Base-by-base conservation (phyloP, 2,797 vertebrate genomes). In the Malacoctenus gilli region DNA sequence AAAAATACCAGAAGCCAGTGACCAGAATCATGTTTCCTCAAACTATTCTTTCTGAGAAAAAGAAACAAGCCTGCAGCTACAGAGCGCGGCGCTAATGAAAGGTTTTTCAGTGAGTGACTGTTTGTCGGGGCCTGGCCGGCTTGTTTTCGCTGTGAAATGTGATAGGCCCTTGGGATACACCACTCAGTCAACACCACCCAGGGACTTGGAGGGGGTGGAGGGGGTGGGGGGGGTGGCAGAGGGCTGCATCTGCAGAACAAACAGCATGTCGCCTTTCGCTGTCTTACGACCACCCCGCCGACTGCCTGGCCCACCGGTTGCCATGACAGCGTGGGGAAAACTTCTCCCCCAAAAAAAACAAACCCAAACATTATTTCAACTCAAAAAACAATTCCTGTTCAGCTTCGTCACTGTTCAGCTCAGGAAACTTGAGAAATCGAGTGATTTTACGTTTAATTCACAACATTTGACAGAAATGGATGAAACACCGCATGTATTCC, bases 71-170 rank as follows among this genome's bases (percentile, higher is more conserved):
- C 52, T 36, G 10, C 28, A 48, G 63, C 65, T 42, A 32, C 35
- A 35, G 10, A 59, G 50, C 44, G 19, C 18, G 65, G 68, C 65
- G 64, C 15, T 67, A 82, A 77, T 68, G 58, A 68, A 77, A 82
- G 68, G 68, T 85, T 84, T 80, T 67, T 59, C 67, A 81, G 57
- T 28, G 69, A 68, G 54, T 18, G 76, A 79, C 31, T 53, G 67
- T 62, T 73, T 65, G 76, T 44, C 68, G 19, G 65, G 58, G 54
- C 68, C 69, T 8, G 22, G 47, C 41, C 15, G 40, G 77, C 76
- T 87, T 87, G 78, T 82, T 88, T 84, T 85, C 21, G 8, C 73
- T 74, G 53, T 85, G 88, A 80, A 90, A 90, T 58, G 19, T 8
- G 80, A 91, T 87, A 73, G 66, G 52, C 83, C 60, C 79, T 54